Evolutionary conservation across 2,888 invertebrate species (phyloP), one percentile per base, ranked within the genome.

Genomic region (Selenia dentaria): DNA sequence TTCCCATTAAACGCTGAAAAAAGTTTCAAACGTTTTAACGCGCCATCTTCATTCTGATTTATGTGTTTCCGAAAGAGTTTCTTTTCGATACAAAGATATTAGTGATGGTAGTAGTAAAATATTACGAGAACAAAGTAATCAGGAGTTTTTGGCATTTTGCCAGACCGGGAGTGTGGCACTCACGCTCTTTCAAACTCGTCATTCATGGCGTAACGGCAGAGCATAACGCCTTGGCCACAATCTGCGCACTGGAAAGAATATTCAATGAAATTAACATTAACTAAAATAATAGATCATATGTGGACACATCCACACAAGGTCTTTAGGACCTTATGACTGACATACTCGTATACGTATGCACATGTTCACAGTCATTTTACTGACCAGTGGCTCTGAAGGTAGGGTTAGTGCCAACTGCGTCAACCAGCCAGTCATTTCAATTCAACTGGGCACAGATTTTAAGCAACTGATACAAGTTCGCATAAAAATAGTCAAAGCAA

Each of bases 121-220:
- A 73, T 73, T 73, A 69, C 48, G 62, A 64, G 67, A 82, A 83
- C 72, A 78, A 76, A 77, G 76, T 70, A 70, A 82, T 79, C 72
- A 64, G 60, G 43, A 51, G 47, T 48, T 62, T n/a, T 73, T 84
- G 84, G 81, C 69, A 6, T 13, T 14, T 33, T 24, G 78, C 85
- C 84, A 83, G 61, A 43, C 46, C 43, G 57, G 51, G 32, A 31
- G 41, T 35, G 43, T 43, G 59, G 62, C 28, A 16, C 40, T 43
- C 54, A 52, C 64, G 54, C 58, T 67, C 79, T 79, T 78, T 80
- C 72, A 80, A 51, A 52, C 39, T 64, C 65, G 67, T 75, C 77
- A 79, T 83, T 83, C 81, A 81, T 59, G 50, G 51, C 36, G 47
- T 43, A 42, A 8, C 2, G 27, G 43, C 26, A 44, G 31, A 34